phyloP scores from a whole-genome alignment of 2,113 vertebrate species.

The Cyprinus carpio region DNA sequence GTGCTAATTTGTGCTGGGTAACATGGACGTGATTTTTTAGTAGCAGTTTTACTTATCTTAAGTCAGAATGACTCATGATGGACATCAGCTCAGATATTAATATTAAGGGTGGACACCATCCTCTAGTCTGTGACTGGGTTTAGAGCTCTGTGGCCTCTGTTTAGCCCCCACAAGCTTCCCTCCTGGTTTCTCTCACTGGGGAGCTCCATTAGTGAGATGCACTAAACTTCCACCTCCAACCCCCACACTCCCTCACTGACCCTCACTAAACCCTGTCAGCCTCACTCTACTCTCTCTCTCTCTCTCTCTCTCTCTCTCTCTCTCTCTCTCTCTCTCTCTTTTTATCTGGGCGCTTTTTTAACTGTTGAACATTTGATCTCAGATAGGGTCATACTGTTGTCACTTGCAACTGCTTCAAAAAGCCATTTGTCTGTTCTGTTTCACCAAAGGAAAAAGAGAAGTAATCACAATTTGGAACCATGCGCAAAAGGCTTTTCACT shows the following conservation, averaged over 20 bases:
- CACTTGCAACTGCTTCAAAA: not conserved
- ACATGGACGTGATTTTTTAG: not conserved
- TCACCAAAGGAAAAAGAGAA: not conserved
- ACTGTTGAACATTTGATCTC: conserved; percentile 5
- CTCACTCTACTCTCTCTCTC: not conserved
- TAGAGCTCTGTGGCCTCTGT: conserved; percentile 54
- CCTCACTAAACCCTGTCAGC: conserved; percentile 9
- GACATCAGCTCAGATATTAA: conserved; percentile 65
- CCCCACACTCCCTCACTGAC: conserved; percentile 23
- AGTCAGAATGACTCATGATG: conserved; percentile 63
- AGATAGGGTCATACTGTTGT: conserved; percentile 26
- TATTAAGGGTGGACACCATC: conserved; percentile 54
- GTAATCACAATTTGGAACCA: not conserved
- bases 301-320: too few species aligned
- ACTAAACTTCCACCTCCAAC: conserved; percentile 61
- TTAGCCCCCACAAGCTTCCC: not conserved
- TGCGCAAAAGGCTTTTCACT: too few species aligned
- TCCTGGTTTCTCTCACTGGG: conserved; percentile 44
- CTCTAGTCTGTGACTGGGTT: conserved; percentile 58
- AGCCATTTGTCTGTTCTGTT: conserved; percentile 26
- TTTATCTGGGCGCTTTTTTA: not conserved
- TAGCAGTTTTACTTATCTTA: not conserved
- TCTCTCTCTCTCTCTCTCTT: too few species aligned
- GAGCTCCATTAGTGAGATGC: conserved; percentile 59
- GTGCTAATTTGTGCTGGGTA: not conserved